Conservation (phyloP, 2,113 vertebrate genomes). For the Cinclus cinclus region DNA sequence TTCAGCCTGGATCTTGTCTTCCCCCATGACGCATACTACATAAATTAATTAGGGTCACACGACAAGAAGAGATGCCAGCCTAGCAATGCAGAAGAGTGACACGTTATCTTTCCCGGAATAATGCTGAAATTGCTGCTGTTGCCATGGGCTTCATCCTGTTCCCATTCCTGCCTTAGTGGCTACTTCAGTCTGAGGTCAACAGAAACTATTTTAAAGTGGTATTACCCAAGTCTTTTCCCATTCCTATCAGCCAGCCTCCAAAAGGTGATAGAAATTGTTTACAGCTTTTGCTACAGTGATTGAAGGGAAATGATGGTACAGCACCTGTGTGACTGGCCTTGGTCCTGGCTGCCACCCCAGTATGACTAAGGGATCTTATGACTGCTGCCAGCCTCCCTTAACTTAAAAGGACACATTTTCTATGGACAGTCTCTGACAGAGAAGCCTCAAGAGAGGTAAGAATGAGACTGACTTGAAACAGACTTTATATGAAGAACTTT, state of each 20-base stretch:
- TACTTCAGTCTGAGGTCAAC: not conserved
- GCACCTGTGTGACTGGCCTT: not conserved
- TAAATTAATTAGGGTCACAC: constrained; percentile 40
- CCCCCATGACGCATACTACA: not conserved
- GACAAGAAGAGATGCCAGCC: not conserved
- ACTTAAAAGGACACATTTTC: not conserved
- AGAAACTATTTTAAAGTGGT: not conserved
- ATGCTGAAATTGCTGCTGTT: not conserved
- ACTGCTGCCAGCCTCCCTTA: not conserved
- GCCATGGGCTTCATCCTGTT: not conserved
- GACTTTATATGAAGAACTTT: not conserved
- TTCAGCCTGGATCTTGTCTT: constrained; percentile 44
- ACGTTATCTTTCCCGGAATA: not conserved
- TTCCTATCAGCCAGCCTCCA: not conserved
- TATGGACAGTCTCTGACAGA: not conserved
- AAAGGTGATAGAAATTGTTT: not conserved
- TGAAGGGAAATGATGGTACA: not conserved
- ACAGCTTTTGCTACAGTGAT: not conserved
- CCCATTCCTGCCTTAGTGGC: not conserved
- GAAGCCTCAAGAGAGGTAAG: not conserved
- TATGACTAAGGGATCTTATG: not conserved
- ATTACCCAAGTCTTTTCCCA: not conserved
- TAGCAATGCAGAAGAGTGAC: not conserved
- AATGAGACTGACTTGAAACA: not conserved
- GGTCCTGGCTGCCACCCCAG: not conserved